Conservation (phyloP, 2,888 invertebrate species). For the Autographa gamma region DNA sequence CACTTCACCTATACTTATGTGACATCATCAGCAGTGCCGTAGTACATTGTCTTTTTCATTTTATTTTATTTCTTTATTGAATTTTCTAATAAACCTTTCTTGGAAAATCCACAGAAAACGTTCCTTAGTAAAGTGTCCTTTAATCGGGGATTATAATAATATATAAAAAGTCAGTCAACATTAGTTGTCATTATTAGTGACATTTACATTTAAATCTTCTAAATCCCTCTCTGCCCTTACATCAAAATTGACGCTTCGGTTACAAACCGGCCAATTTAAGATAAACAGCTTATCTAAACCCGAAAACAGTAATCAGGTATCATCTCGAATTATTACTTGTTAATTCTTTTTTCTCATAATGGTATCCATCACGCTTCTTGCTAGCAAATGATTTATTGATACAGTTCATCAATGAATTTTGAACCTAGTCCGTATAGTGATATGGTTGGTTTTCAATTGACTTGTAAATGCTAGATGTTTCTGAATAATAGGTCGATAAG, state of each 20-base stretch:
- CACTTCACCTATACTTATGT: too few relatives aligned
- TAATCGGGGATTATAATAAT: too few relatives aligned
- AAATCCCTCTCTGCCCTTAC: slow-evolving; percentile 43
- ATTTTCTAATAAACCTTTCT: too few relatives aligned
- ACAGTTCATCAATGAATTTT: slow-evolving; percentile 64
- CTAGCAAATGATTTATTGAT: slow-evolving; percentile 79
- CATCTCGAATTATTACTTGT: slow-evolving; percentile 74
- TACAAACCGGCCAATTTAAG: slow-evolving; percentile 78
- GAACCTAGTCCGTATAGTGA: slow-evolving; percentile 57
- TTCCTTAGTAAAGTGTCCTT: too few relatives aligned
- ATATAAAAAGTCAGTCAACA: background rate
- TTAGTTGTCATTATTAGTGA: background rate
- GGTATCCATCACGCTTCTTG: slow-evolving; percentile 78
- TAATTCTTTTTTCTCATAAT: slow-evolving; percentile 68
- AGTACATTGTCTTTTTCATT: too few relatives aligned
- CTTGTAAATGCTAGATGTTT: slow-evolving; percentile 56
- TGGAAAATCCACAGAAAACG: too few relatives aligned
- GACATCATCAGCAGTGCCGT: too few relatives aligned
- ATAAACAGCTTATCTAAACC: slow-evolving; percentile 77
- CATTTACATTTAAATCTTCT: background rate
- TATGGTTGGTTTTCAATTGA: slow-evolving; percentile 64
- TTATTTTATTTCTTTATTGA: too few relatives aligned
- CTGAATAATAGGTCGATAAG: slow-evolving; percentile 71
- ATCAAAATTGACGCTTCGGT: slow-evolving; percentile 64
- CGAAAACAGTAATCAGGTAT: slow-evolving; percentile 75